These are phyloP conservation scores for Caradrina clavipalpis DNA, from an alignment of 2,888 invertebrate species.

Conservation along the genomic window DNA sequence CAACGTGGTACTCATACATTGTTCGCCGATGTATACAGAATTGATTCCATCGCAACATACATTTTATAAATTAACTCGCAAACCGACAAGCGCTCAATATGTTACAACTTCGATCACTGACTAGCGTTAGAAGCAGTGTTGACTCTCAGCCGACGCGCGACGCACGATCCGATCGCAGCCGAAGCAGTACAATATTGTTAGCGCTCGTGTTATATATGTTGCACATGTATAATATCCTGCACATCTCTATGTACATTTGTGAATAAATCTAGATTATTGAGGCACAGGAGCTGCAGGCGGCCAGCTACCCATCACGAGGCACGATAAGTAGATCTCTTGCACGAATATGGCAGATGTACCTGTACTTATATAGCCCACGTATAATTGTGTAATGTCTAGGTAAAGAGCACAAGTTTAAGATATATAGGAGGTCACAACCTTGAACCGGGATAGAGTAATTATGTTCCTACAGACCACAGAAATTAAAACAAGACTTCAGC, in stretches of 20 bases:
- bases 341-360: constrained; percentile 75
- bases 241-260: constrained; percentile 77
- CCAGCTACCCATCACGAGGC: constrained; percentile 87
- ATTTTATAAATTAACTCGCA: constrained; percentile 66
- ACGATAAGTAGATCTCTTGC: constrained; percentile 82
- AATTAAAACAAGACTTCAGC: constrained; percentile 78
- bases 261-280: constrained; percentile 75
- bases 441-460: constrained; percentile 76
- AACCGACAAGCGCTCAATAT: constrained; percentile 82
- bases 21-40: constrained; percentile 68
- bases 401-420: constrained; percentile 83
- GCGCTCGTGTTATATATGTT: constrained; percentile 77
- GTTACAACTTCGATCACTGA: constrained; percentile 84
- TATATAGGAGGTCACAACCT: constrained; percentile 72
- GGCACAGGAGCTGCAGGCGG: constrained; percentile 87
- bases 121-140: constrained; percentile 62
- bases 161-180: constrained; percentile 71
- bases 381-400: constrained; percentile 72
- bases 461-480: constrained; percentile 78
- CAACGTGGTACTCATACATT: constrained; percentile 70
- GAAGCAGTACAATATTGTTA: constrained; percentile 82
- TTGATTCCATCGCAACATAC: constrained; percentile 67
- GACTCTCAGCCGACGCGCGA: constrained; percentile 65
- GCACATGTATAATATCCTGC: constrained; percentile 87
- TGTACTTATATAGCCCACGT: constrained; percentile 71